A percentile compares a stretch with the other conserved stretches of the same genome.
Evolutionary conservation across 2,888 invertebrate species (phyloP).

Genomic region (Scaptomyza cyrtandrae): DNA sequence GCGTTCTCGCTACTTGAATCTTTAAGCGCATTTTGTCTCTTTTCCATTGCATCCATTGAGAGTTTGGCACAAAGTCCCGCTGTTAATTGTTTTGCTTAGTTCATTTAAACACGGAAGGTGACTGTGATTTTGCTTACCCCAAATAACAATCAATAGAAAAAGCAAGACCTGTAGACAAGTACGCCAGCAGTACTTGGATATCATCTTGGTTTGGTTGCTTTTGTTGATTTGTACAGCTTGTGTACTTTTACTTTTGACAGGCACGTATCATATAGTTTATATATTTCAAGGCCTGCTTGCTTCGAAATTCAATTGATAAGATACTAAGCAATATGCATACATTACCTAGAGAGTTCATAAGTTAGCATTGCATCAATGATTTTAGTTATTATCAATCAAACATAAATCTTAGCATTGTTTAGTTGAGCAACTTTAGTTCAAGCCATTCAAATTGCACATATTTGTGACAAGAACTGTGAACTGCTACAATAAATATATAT

Average conservation of each 20-base stretch:
- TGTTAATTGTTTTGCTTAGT: not conserved
- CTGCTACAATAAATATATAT: too few species aligned
- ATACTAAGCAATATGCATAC: not conserved
- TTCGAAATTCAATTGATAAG: not conserved
- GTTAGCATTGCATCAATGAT: not conserved
- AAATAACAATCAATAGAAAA: slow-evolving; percentile 1
- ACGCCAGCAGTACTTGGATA: slow-evolving; percentile 18
- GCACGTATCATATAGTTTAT: not conserved
- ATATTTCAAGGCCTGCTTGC: not conserved
- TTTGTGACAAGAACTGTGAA: not conserved
- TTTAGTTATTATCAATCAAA: too few species aligned
- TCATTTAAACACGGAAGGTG: fast-evolving
- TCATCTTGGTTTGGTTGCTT: not conserved
- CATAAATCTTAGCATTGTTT: too few species aligned
- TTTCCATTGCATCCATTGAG: not conserved
- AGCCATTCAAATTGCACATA: slow-evolving; percentile 3
- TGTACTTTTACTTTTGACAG: not conserved
- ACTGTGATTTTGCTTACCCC: slow-evolving; percentile 14
- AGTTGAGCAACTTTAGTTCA: not conserved
- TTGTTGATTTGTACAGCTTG: not conserved
- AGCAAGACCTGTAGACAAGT: slow-evolving; percentile 9
- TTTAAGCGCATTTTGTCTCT: not conserved
- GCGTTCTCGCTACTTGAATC: not conserved
- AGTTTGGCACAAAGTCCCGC: slow-evolving; percentile 7
- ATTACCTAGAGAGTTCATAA: not conserved